Evolutionary conservation across 1,140 invertebrate species (phyloP).

Genomic region (Scaptomyza hsui): DNA sequence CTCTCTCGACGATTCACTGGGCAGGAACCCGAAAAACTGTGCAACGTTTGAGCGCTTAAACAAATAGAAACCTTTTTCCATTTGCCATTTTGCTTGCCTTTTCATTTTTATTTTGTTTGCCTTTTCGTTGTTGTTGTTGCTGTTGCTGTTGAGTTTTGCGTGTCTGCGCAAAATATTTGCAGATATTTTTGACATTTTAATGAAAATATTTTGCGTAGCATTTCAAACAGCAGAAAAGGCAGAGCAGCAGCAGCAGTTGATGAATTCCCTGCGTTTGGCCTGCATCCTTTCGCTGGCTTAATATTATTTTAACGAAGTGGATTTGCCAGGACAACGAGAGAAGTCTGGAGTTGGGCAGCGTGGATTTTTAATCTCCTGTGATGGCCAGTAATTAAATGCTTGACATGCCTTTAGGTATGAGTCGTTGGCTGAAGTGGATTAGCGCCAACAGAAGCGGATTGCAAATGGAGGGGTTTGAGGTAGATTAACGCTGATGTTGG

Average conservation of each 20-base stretch:
- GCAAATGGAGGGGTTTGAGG: constrained; percentile 14
- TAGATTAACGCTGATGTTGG: constrained; percentile 69
- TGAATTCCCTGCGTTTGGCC: constrained; percentile 48
- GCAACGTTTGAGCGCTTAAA: constrained; percentile 55
- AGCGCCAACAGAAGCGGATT: constrained; percentile 37
- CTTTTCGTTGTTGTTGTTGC: constrained; percentile 1
- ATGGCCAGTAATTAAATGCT: constrained; percentile 81
- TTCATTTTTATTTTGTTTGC: constrained; percentile 42
- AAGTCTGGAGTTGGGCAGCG: constrained; percentile 15
- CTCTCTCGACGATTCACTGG: constrained; percentile 73
- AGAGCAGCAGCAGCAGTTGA: constrained; percentile 35
- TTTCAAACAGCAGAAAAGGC: constrained; percentile 37
- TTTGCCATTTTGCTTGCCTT: constrained; percentile 38
- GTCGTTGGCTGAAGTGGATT: constrained; percentile 54
- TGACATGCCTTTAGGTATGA: constrained; percentile 69
- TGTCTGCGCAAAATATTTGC: constrained; percentile 79
- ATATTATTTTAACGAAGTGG: constrained; percentile 79
- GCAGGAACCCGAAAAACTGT: constrained; percentile 20
- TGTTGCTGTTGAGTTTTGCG: constrained; percentile 47
- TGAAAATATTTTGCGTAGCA: constrained; percentile 75
- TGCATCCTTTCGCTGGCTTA: constrained; percentile 59
- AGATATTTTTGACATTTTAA: constrained; percentile 79
- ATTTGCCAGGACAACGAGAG: constrained; percentile 41
- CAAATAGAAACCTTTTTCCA: constrained; percentile 78
- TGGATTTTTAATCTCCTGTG: constrained; percentile 71